Base-by-base conservation (phyloP, 1,140 invertebrate species). In the Zaprionus taronus region DNA sequence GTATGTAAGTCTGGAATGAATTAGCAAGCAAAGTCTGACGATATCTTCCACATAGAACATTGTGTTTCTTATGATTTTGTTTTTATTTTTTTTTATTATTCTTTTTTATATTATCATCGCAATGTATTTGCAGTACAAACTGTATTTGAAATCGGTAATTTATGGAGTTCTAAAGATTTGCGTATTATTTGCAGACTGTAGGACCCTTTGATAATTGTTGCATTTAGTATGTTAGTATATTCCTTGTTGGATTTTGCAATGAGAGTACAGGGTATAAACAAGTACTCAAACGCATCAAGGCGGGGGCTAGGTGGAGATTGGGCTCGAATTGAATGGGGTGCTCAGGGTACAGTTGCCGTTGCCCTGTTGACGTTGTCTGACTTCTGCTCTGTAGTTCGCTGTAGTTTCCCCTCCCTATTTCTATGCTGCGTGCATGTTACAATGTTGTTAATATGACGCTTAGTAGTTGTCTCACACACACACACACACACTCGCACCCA, bases 361-460 rank as follows among this genome's bases (percentile, higher is more conserved):
- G 51, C 6, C 36, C 12, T 38, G n/a, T 47, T 47, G 41, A 38
- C 63, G 34, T 53, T 68, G 58, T 77, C 65, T 62, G 68, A 11
- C 38, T 71, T 51, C 11, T 51, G 47, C 12, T 22, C 6, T 3
- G 17, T 22, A 12, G 36, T 34, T 41, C n/a, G 12, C 17, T n/a
- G 31, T 12, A 20, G 15, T 34, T 6, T 15, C 49, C 36, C 34
- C 15, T 11, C 1, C 44, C 34, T 15, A 22, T 44, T 24, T 41
- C 60, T 31, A 55, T 64, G 26, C 41, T 69, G 41, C 22, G 66
- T 74, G 80, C 83, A 80, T 86, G 83, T 86, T 86, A 86, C 83
- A 82, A 86, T 86, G 83, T 83, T 86, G 83, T 86, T 86, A 86
- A 86, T 86, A 87, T 72, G 77, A 86, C 81, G 81, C 80, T 87